Conservation (phyloP, 2,113 vertebrate species). For the Sciurus niger region DNA sequence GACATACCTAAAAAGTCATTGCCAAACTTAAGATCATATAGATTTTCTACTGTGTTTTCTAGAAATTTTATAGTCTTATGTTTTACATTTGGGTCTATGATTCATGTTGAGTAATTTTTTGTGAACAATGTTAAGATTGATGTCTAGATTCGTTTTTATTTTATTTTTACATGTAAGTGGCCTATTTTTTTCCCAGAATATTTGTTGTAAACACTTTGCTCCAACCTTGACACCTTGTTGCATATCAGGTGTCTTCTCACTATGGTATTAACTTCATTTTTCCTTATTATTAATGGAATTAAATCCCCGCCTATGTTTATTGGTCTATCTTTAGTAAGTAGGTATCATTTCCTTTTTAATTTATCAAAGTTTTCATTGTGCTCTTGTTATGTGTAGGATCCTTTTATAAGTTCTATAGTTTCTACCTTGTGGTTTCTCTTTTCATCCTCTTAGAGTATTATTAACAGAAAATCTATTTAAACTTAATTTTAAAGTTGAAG, state of each 20-base stretch:
- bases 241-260: neutral
- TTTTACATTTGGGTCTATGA: neutral
- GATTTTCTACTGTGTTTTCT: neutral
- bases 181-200: neutral
- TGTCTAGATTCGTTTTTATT: neutral
- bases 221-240: too few relatives aligned
- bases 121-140: neutral
- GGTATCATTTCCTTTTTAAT: constrained; percentile 5
- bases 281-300: neutral
- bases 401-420: neutral
- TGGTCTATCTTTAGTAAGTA: neutral
- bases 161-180: neutral
- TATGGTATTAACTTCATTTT: neutral
- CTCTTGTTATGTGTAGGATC: neutral
- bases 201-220: neutral
- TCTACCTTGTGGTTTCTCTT: neutral
- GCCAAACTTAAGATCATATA: neutral
- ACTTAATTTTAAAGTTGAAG: neutral
- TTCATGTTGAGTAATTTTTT: neutral
- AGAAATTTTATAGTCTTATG: too few relatives aligned
- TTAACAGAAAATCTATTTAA: neutral
- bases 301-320: neutral
- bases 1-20: neutral
- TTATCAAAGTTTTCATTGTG: neutral
- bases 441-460: neutral